Base-by-base conservation (phyloP, 1,140 invertebrate genomes). In the Rhysida immarginata region DNA sequence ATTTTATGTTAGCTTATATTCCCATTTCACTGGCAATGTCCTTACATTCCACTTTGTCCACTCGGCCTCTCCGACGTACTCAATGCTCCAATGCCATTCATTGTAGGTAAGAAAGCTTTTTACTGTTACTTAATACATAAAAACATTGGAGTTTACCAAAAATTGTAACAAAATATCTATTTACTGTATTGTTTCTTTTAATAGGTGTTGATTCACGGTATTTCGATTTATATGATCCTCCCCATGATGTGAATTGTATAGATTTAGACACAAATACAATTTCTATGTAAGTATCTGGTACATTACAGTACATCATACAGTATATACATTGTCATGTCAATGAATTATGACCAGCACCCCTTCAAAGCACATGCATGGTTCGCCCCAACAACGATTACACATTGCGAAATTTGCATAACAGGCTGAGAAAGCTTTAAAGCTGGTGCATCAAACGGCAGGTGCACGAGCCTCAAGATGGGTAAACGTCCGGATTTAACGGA, bases 11-110 rank as follows among this genome's bases (percentile, higher is more conserved):
- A 77, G 72, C 78, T 98, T 61, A 81, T 98, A 55, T 99, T 99
- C 72, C 96, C 96, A 0, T 96, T 99, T 69, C 93, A 96, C 67
- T 99, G 96, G 96, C 94, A 99, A 70, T 99, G 95, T 71, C 95
- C 96, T 0, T 99, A 99, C 68, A 96, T 99, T 72, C 96, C 96
- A 14, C 74, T 99, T 8, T 99, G 96, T 77, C 96, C 96, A 1
- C 76, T 99, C 62, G 88, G 81, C 69, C 64, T 85, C 8, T 81
- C 78, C 18, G 78, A 79, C 66, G 87, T 98, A 5, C 74, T 99
- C 20, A 89, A 95, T 72, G 94, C 96, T 27, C 96, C 96, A 0
- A 74, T 96, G 61, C 95, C 96, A 5, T 99, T 96, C 71, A 78
- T 99, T 55, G 94, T 98, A 64, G 95, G 95, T 49, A 88, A 94